Base-by-base conservation (phyloP, 2,888 invertebrate species). In the Ischnura elegans region DNA sequence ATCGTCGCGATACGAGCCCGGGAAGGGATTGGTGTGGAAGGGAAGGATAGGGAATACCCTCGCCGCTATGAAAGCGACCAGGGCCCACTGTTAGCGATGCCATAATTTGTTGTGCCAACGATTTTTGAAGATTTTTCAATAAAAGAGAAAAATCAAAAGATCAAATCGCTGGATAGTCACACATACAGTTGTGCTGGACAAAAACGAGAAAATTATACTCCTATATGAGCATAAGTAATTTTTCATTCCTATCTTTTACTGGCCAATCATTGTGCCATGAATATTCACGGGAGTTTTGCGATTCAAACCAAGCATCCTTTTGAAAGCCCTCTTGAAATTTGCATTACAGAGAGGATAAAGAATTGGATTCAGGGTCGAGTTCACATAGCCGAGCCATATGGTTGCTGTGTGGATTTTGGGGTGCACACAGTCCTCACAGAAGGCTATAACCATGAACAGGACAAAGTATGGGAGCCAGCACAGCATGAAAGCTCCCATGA, bases 401-500 rank as follows among this genome's bases (percentile, higher is more conserved):
- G 96, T 95, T 4, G 96, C 96, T 42, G 96, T 96, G 94, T 96
- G 95, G 5, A 96, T 95, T 2, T 95, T 95, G n/a, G 95, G 95
- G 46, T 95, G 95, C 0, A 96, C 95, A 94, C 96, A 96, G 93
- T 95, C 95, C 87, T 95, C 95, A 95, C 96, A 96, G 94, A 96
- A 96, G 86, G 96, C 96, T 94, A 97, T 96, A 36, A 97, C 96
- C 93, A 97, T 95, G 95, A 97, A 97, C 10, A 97, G 95, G 76
- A 96, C 96, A 95, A 97, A 97, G 95, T 97, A 97, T n/a, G 97
- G 97, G 46, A 97, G 95, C 96, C 97, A 97, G 95, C 97, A 97
- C 93, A 97, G 95, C 2, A 97, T 96, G 95, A 97, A 97, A 3
- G 96, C 97, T 42, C 97, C 96, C 95, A 97, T 96, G 93, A 97